Evolutionary conservation across 2,797 vertebrate species (phyloP), one percentile per base, ranked within the genome.

Genomic region (Gastrophryne carolinensis): DNA sequence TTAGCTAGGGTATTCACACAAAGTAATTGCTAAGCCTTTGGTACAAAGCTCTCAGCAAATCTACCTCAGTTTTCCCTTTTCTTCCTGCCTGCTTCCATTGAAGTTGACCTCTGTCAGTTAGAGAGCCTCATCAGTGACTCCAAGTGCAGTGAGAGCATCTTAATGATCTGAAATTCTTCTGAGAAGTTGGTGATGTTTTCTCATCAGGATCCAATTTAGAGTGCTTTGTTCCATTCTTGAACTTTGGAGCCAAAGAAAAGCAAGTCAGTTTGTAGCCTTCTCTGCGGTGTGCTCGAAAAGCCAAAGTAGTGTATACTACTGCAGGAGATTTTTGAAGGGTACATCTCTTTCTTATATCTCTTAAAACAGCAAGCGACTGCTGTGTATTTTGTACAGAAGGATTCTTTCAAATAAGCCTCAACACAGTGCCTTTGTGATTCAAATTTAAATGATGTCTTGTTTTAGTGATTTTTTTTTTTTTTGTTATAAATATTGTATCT

Each of bases 171-270:
- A 91, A 92, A 90, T 93, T 93, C 91, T 92, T 93, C 85, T 87
- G 89, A 91, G 90, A 92, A 92, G 89, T 90, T 92, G 84, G 88
- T 90, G 89, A 88, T 93, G 91, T 94, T 95, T 95, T 95, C 92
- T 94, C 91, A 95, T 95, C 92, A 95, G 91, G 91, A 94, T 94
- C 91, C 90, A 95, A 93, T 96, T 95, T 94, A 94, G 90, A 92
- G 89, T 84, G 89, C 91, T 95, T 93, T 95, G 90, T 93, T 95
- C 91, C 92, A 87, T 90, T 91, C 90, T 92, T 90, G 87, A 92
- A 92, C 91, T 92, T 89, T 87, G 85, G 87, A 90, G 86, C 84
- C 84, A 86, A 89, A 89, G 85, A 86, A 91, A 86, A 90, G 84
- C 87, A 86, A 91, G 86, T 84, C 84, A 85, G 83, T 87, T 85